Evolutionary conservation across 2,888 invertebrate genomes (phyloP).

Genomic region (Leptura quadrifasciata): DNA sequence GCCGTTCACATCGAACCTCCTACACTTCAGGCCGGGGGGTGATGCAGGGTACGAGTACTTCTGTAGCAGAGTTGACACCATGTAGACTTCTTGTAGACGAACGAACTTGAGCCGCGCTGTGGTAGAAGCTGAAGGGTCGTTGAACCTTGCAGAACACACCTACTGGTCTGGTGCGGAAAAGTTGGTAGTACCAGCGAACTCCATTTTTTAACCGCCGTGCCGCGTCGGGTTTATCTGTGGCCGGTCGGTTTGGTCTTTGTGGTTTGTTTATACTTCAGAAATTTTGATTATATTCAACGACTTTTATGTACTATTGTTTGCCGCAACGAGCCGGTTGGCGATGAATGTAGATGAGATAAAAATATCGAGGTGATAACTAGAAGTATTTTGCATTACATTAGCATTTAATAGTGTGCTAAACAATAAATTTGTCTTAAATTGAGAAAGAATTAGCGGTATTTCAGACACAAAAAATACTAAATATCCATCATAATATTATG

Average conservation of each 20-base stretch:
- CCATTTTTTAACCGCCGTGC: constrained; percentile 1
- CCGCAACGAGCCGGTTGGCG: background rate
- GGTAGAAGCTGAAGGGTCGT: constrained; percentile 44
- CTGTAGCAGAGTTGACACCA: constrained; percentile 36
- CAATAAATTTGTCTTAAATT: too few relatives aligned
- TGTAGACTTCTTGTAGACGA: constrained; percentile 55
- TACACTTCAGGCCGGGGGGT: constrained; percentile 43
- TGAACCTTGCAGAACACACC: constrained; percentile 48
- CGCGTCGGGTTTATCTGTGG: background rate
- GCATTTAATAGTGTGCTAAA: too few relatives aligned
- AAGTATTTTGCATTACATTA: background rate
- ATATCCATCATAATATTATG: too few relatives aligned
- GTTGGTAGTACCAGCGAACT: background rate
- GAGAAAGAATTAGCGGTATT: too few relatives aligned
- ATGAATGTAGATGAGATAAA: background rate
- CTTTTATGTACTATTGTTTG: background rate
- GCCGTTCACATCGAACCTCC: constrained; percentile 57
- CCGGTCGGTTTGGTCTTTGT: background rate
- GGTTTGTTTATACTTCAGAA: constrained; percentile 1
- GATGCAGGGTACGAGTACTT: constrained; percentile 35
- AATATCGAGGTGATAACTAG: background rate
- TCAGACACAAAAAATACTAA: too few relatives aligned
- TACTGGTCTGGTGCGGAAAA: constrained; percentile 43
- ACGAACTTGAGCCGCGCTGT: constrained; percentile 50
- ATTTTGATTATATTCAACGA: background rate